Conservation (phyloP, 2,888 invertebrate species). For the Drosophila recens region DNA sequence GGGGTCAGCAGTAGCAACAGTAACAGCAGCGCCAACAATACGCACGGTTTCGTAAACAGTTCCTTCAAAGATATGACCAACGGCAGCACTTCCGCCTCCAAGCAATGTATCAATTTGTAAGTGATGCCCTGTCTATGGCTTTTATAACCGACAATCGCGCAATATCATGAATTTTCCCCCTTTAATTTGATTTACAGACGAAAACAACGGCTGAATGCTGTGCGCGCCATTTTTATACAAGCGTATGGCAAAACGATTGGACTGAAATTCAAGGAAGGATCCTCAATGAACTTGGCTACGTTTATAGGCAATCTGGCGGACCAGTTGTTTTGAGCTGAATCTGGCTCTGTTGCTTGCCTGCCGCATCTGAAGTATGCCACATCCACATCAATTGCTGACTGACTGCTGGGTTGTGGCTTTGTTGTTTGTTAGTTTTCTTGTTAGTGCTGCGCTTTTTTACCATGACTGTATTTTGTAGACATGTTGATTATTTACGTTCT, state of each 20-base stretch:
- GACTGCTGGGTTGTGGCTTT: slow-evolving; percentile 56
- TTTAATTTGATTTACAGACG: slow-evolving; percentile 66
- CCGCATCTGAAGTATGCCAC: slow-evolving; percentile 45
- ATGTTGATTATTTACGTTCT: slow-evolving; percentile 62
- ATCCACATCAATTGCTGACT: slow-evolving; percentile 20
- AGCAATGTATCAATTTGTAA: slow-evolving; percentile 66
- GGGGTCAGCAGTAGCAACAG: slow-evolving; percentile 41
- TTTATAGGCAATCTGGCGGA: slow-evolving; percentile 81
- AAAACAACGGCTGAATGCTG: slow-evolving; percentile 80
- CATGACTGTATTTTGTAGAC: slow-evolving; percentile 73
- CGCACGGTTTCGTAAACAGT: slow-evolving; percentile 76
- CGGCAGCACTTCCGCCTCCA: slow-evolving; percentile 49
- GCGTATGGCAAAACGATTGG: slow-evolving; percentile 83
- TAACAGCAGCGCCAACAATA: slow-evolving; percentile 50
- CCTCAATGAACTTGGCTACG: slow-evolving; percentile 79
- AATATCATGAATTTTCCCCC: not conserved
- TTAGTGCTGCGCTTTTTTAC: slow-evolving; percentile 57
- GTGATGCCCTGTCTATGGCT: slow-evolving; percentile 10
- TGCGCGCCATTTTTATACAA: slow-evolving; percentile 82
- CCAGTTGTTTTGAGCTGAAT: slow-evolving; percentile 70
- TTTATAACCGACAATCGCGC: not conserved
- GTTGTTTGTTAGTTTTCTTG: slow-evolving; percentile 62
- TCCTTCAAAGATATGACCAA: slow-evolving; percentile 67
- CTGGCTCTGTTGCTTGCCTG: slow-evolving; percentile 6
- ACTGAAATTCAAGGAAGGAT: slow-evolving; percentile 83